Evolutionary conservation across 2,113 vertebrate genomes (phyloP).

Genomic region (Riparia riparia): DNA sequence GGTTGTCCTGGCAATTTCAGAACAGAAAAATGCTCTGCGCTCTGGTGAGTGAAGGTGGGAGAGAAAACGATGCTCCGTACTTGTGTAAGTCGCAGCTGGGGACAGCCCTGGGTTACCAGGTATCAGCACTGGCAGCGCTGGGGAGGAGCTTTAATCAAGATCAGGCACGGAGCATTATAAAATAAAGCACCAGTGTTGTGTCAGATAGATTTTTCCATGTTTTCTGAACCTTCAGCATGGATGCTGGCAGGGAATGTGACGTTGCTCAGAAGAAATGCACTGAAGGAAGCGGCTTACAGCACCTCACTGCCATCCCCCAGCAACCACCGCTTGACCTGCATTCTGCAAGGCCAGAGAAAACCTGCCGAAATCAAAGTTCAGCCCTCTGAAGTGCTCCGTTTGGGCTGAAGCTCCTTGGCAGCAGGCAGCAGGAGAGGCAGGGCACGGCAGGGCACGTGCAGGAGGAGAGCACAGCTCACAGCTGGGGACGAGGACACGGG

Average conservation of each 20-base stretch:
- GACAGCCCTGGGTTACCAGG: neutral
- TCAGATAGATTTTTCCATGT: neutral
- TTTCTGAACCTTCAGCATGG: accelerated
- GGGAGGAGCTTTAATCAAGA: neutral
- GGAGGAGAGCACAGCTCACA: neutral
- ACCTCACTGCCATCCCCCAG: neutral
- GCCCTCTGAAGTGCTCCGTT: neutral
- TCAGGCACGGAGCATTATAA: neutral
- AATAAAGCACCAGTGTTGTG: neutral
- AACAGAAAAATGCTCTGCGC: neutral
- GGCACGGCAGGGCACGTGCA: neutral
- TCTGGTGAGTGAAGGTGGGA: neutral
- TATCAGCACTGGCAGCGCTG: neutral
- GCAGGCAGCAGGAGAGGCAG: neutral
- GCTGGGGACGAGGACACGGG: neutral
- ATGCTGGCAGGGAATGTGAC: accelerated
- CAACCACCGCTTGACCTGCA: accelerated
- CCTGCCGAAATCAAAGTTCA: neutral
- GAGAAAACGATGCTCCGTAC: neutral
- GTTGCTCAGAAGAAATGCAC: neutral
- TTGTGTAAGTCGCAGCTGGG: accelerated
- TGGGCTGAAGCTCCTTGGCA: neutral
- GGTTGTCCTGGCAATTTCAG: neutral
- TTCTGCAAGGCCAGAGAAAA: neutral
- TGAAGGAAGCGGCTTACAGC: neutral